Evolutionary conservation across 2,113 vertebrate species (phyloP).

Genomic region (Odocoileus hemionus): DNA sequence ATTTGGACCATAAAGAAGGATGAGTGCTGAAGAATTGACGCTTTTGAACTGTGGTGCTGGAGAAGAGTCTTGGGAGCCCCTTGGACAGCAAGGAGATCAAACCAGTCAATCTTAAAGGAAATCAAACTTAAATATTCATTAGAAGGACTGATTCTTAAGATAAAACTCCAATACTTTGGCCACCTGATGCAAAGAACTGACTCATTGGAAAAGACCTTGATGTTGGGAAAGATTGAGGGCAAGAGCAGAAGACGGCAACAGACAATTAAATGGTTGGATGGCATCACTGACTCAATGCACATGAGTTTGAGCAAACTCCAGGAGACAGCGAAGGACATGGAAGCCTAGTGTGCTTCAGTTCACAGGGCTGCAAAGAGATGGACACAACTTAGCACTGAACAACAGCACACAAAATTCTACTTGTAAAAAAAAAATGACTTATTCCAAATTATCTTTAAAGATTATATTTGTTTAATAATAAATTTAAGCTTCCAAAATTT

Average conservation of each 20-base stretch:
- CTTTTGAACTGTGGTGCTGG: background rate
- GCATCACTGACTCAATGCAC: background rate
- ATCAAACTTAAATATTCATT: background rate
- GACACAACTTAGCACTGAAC: background rate
- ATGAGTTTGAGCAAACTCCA: background rate
- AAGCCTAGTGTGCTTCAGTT: background rate
- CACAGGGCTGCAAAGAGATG: background rate
- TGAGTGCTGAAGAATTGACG: fast-evolving
- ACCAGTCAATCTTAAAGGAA: background rate
- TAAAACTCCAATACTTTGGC: background rate
- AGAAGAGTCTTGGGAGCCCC: background rate
- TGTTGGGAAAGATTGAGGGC: background rate
- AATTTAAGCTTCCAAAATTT: background rate
- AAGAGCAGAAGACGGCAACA: background rate
- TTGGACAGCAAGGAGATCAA: background rate
- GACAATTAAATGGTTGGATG: background rate
- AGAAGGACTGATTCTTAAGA: background rate
- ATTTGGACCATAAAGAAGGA: background rate
- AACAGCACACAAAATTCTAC: background rate
- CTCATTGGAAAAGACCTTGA: background rate
- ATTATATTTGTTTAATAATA: background rate
- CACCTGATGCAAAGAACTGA: background rate
- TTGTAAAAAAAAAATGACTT: background rate
- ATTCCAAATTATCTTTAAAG: background rate
- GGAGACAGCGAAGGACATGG: background rate